Evolutionary conservation across 1,140 invertebrate genomes (phyloP), one percentile per base, ranked within the genome.

Genomic region (Stegodyphus mimosarum): DNA sequence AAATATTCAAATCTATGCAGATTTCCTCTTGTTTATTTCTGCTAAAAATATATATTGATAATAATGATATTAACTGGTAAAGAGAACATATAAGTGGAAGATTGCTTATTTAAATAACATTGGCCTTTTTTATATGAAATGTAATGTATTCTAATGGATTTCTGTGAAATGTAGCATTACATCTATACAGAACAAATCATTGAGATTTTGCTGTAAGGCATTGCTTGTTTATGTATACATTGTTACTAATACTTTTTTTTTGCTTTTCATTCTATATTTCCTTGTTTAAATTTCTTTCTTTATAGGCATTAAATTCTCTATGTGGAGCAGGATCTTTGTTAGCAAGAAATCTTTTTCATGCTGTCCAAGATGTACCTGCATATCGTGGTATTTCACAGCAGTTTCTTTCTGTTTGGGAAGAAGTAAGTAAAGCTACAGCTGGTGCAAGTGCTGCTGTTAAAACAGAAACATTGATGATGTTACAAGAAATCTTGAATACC

Each of bases 401-500:
- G 51, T 87, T 87, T 73, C 55, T 87, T 6, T 78, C 52, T 33
- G 48, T 79, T 2, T 88, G 88, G 88, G 86, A 88, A 60, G 87
- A 87, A 70, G 78, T 88, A 4, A 81, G 85, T 60, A 81, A 78
- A 72, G 83, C 87, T 11, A 88, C 88, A 7, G 88, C 87, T 48
- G 86, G 85, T 17, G 88, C 88, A 5, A 87, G 84, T 70, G 87
- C 88, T 64, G 86, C 87, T 52, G 87, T 88, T 6, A 88, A 88
- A 77, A 88, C 88, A 13, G 88, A 88, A 77, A 88, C 88, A 15
- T 50, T 88, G 7, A 88, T 88, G 86, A 75, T 63, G 66, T 53
- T 88, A 15, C 88, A 88, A 60, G 87, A 88, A 55, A 72, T 88
- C 6, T 49, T 88, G 18, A 88, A 86, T 49, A 49, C 69, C n/a